Evolutionary conservation across 2,113 vertebrate genomes (phyloP), one percentile per base, ranked within the genome.

Genomic region (Zosterops pallidus): DNA sequence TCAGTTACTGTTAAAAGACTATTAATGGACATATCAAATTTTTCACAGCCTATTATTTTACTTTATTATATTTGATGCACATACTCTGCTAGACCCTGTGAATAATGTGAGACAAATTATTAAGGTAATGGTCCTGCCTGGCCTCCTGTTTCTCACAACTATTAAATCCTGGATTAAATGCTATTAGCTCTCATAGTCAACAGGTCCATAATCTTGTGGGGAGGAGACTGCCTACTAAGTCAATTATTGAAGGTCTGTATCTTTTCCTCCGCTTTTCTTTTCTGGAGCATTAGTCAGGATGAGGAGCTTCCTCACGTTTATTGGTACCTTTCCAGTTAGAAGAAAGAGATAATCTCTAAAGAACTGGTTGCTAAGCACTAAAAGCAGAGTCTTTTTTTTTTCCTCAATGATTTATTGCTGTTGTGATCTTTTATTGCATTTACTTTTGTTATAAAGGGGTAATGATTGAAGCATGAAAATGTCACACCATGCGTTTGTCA

Each of bases 191-290:
- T 77, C 44, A 5, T 78, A 95, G 86, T 88, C 84, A 96, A 92
- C 92, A 94, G 86, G 70, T 90, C 81, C 76, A n/a, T 96, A 96
- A 96, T 96, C 96, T 77, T 55, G 50, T 31, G n/a, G 46, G 75
- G 78, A 62, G n/a, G 33, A 91, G 89, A 65, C 92, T 94, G 79
- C 64, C 80, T 77, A 46, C 67, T 95, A 95, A 97, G 82, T 91
- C 90, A 96, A 97, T 96, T 97, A 94, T 7, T 9, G 15, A 86
- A 77, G 47, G 84, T 96, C 93, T 94, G 87, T 94, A 79, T 94
- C 94, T 96, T 96, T 93, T 85, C 84, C 78, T 96, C 57, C 4
- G 75, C 89, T 94, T 96, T 97, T 96, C 67, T 96, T 94, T 95
- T 94, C 86, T 96, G 91, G 87, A 96, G 89, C 93, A 91, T 96